Evolutionary conservation across 2,888 invertebrate genomes (phyloP).

Genomic region (Tethea ocularis): DNA sequence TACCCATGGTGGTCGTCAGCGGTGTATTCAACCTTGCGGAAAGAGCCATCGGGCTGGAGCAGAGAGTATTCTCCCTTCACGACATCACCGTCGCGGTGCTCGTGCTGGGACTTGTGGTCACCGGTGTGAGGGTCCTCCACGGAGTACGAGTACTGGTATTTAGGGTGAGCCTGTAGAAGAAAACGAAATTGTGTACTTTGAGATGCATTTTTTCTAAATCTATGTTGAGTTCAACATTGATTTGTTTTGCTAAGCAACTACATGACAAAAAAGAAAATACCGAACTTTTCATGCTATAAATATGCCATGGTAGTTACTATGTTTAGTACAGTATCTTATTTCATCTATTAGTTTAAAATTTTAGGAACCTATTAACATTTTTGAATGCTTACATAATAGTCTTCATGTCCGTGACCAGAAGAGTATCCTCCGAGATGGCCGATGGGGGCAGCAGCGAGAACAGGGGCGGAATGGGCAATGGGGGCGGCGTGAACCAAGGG

Average conservation of each 20-base stretch:
- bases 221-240: no score
- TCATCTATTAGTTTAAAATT: no score
- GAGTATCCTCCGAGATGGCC: constrained; percentile 40
- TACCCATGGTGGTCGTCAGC: constrained; percentile 85
- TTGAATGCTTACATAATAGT: constrained; percentile 58
- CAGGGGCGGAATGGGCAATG: constrained; percentile 34
- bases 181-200: neutral
- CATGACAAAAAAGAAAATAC: no score
- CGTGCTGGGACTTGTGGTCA: constrained; percentile 85
- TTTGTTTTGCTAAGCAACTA: no score
- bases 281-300: no score
- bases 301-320: no score
- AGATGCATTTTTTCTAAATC: no score
- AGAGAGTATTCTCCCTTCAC: constrained; percentile 87
- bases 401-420: constrained; percentile 51
- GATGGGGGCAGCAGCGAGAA: constrained; percentile 31
- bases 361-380: neutral
- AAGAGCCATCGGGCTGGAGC: constrained; percentile 84
- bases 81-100: constrained; percentile 84
- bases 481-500: constrained; percentile 42
- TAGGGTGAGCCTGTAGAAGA: constrained; percentile 79
- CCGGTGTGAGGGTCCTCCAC: constrained; percentile 85
- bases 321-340: no score
- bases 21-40: constrained; percentile 84
- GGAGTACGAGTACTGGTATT: constrained; percentile 85